Evolutionary conservation across 2,797 vertebrate genomes (phyloP).

Genomic region (Sarcoramphus papa): DNA sequence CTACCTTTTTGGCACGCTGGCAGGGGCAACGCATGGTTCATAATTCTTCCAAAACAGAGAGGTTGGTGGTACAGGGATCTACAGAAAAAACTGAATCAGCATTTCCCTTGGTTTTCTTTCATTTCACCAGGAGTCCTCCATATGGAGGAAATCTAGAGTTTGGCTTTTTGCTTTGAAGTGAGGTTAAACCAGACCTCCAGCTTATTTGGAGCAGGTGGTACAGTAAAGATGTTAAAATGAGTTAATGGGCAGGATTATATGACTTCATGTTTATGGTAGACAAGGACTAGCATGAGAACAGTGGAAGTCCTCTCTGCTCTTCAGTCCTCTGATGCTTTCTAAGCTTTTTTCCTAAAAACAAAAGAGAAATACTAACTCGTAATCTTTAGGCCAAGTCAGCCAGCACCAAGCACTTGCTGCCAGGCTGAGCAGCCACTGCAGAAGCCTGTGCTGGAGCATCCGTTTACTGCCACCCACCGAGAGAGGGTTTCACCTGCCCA

Average conservation of each 20-base stretch:
- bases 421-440: neutral
- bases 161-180: neutral
- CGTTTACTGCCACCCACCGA: neutral
- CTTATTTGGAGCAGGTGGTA: neutral
- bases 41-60: neutral
- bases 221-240: neutral
- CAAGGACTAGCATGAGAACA: neutral
- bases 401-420: neutral
- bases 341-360: neutral
- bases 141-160: neutral
- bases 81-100: neutral
- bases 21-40: neutral
- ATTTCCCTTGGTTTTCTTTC: neutral
- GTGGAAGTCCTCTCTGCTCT: neutral
- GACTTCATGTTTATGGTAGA: neutral
- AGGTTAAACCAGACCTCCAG: neutral
- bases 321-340: neutral
- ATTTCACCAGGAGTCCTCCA: neutral
- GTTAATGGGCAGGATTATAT: neutral
- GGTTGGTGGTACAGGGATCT: neutral
- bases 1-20: neutral
- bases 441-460: neutral
- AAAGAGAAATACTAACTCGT: neutral
- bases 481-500: neutral
- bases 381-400: neutral